Base-by-base conservation (phyloP, 1,140 invertebrate species). In the Saccostrea glomerata region DNA sequence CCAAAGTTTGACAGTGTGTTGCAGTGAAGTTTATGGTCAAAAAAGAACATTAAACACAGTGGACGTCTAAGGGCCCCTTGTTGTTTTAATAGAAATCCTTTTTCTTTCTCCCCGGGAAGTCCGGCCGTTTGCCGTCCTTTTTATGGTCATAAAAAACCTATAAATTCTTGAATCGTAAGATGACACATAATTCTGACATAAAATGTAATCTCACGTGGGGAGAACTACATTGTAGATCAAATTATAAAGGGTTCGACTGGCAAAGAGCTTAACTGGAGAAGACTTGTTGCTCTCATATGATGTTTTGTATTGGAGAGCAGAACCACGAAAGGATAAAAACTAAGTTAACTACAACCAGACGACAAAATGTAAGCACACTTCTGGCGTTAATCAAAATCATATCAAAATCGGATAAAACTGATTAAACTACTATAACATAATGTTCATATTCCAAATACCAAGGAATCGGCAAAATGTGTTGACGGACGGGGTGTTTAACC, bases 171-270 rank as follows among this genome's bases (percentile, higher is more conserved):
- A 15, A 15, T 36, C 13, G 70, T 73, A 73, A 9, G 70, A 25
- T 30, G 70, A 73, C 70, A 36, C 15, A 73, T 73, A 73, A 73
- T 36, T 73, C 30, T 25, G 25, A 36, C 70, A 73, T 73, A 73
- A 73, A 73, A 73, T 25, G 15, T 73, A 15, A 36, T 73, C 23
- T 73, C 70, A 15, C 13, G 70, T 73, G 23, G 70, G 23, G 70
- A 4, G 11, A 5, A 13, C 23, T 15, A 73, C 70, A 13, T 30
- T 73, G 70, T 36, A 25, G 25, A 73, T 73, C 30, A 73, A 36
- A 25, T 73, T 73, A 73, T 73, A 36, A 30, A 13, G 11, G 25
- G 25, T 13, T 73, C 23, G 11, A 15, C 7, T 25, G 6, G 70
- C 25, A 13, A 30, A 30, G 13, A 30, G 70, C 23, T 73, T 25